phyloP scores from a whole-genome alignment of 2,797 vertebrate species.

The Sitta carolinensis region DNA sequence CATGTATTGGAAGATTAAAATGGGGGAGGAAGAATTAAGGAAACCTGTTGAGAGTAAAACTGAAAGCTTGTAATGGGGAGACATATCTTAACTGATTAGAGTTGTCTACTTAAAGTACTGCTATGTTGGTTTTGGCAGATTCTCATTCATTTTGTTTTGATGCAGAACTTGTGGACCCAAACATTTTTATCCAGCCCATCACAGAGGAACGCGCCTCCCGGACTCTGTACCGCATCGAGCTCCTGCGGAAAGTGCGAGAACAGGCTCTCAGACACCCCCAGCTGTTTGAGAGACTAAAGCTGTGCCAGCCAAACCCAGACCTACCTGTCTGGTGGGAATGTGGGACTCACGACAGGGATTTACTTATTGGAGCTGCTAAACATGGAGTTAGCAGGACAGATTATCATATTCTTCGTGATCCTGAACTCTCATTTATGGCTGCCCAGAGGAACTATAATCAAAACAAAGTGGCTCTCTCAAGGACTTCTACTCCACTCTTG shows the following conservation, averaged over 20 bases:
- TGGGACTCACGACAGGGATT: constrained; percentile 93
- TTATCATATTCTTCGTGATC: constrained; percentile 97
- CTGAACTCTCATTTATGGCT: constrained; percentile 93
- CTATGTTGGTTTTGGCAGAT: neutral
- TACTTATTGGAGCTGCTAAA: constrained; percentile 94
- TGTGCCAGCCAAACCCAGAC: constrained; percentile 94
- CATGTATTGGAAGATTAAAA: neutral
- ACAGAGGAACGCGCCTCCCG: constrained; percentile 97
- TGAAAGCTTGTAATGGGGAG: neutral
- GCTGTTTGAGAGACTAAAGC: constrained; percentile 87
- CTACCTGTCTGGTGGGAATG: constrained; percentile 96
- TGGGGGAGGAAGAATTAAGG: neutral
- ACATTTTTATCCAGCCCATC: constrained; percentile 94
- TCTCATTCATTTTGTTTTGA: constrained; percentile 34
- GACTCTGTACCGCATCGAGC: constrained; percentile 93
- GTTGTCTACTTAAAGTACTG: neutral
- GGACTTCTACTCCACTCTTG: constrained; percentile 78
- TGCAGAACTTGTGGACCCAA: constrained; percentile 86
- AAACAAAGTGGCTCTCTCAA: constrained; percentile 80
- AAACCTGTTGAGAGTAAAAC: neutral
- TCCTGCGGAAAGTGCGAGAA: constrained; percentile 94
- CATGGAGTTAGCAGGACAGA: constrained; percentile 98
- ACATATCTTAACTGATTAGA: neutral
- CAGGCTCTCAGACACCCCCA: constrained; percentile 93
- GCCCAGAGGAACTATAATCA: constrained; percentile 95